Evolutionary conservation across 2,888 invertebrate species (phyloP), one percentile per base, ranked within the genome.

Genomic region (Achlya flavicornis): DNA sequence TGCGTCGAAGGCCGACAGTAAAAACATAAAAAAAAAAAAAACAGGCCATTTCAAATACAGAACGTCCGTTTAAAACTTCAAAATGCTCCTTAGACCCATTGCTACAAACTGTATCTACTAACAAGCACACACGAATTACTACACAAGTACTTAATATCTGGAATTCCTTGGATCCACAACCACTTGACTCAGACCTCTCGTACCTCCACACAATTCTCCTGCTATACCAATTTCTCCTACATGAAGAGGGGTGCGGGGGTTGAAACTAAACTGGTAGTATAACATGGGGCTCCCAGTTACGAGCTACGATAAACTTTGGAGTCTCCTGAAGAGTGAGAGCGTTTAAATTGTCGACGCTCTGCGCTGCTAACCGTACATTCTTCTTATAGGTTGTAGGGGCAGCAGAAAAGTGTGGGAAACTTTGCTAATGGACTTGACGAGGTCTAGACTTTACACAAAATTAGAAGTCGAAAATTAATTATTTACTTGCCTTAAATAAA

Each of bases 281-380:
- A 79, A 80, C 82, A 80, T 80, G 76, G 82, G 81, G 83, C 82
- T 84, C 83, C 84, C 86, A 88, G 92, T 92, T 91, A 92, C 90
- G 89, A 87, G 79, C 81, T 82, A 87, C 92, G 88, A 92, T 92
- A 92, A 92, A 92, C 85, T 92, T 90, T 81, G 60, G 87, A 84
- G 89, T 85, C 85, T 84, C 85, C 85, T 85, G 87, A 89, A 91
- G 92, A 91, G 90, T 82, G 80, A 87, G 87, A 89, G 85, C 89
- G 88, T 88, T 92, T 91, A 92, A 91, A 92, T 90, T 90, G 90
- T 91, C 90, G 89, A 85, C 90, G 87, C 82, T 87, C 76, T 73
- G 75, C 82, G 86, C 81, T 90, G 89, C 86, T 88, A 88, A 88
- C 90, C 85, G 88, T 90, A 89, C 91, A 89, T 92, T 88, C 90